phyloP scores from a whole-genome alignment of 2,888 invertebrate genomes.

The Zootermopsis nevadensis region DNA sequence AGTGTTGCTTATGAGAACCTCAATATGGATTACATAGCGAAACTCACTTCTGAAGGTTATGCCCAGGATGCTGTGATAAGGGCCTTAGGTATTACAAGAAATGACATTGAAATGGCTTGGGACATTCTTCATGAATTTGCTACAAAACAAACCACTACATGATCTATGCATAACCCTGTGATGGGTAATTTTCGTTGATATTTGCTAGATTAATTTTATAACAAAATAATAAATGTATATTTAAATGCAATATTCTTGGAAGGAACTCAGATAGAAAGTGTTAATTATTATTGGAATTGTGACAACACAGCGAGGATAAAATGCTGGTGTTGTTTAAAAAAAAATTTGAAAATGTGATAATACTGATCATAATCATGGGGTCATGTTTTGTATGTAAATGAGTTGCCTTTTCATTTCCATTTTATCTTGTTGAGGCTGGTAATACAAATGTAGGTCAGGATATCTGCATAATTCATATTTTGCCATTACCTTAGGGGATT shows the following conservation, averaged over 20 bases:
- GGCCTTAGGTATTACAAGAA: slow-evolving; percentile 91
- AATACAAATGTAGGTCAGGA: slow-evolving; percentile 8
- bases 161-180: slow-evolving; percentile 40
- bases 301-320: not conserved
- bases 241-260: slow-evolving; percentile 24
- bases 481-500: not conserved
- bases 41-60: slow-evolving; percentile 90
- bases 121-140: slow-evolving; percentile 94
- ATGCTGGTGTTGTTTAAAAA: not conserved
- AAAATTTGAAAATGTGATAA: not conserved
- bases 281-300: not conserved
- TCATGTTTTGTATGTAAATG: not conserved
- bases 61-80: slow-evolving; percentile 91
- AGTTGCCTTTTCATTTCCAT: slow-evolving; percentile 16
- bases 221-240: slow-evolving; percentile 15
- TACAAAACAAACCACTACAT: slow-evolving; percentile 64
- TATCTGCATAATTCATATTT: not conserved
- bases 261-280: not conserved
- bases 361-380: not conserved
- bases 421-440: not conserved
- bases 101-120: slow-evolving; percentile 95
- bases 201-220: not conserved
- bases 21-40: slow-evolving; percentile 90
- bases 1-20: slow-evolving; percentile 82
- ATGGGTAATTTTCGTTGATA: not conserved